Evolutionary conservation across 2,888 invertebrate species (phyloP).

Genomic region (Parnassius mnemosyne): DNA sequence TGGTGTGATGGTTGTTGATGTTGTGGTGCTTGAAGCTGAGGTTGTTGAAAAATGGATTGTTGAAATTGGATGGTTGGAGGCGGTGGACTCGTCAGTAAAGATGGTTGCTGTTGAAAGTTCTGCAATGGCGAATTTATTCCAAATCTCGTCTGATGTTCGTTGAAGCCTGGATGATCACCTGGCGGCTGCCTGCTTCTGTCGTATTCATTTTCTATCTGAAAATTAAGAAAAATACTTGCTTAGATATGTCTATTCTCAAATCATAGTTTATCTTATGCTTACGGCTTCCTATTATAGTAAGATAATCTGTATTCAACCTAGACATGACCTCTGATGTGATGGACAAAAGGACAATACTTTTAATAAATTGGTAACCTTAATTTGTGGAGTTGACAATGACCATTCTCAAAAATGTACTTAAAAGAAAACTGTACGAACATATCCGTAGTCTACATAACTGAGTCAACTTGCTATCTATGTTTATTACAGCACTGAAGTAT

Average conservation of each 20-base stretch:
- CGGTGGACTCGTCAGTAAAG: conserved; percentile 51
- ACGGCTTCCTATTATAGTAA: too few relatives aligned
- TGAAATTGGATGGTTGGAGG: conserved; percentile 60
- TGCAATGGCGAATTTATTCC: conserved; percentile 68
- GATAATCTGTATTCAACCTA: too few relatives aligned
- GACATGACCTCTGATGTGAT: too few relatives aligned
- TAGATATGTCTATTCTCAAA: conserved; percentile 4
- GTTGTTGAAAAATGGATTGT: conserved; percentile 53
- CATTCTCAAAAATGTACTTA: too few relatives aligned
- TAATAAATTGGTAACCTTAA: too few relatives aligned
- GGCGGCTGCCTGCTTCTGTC: conserved; percentile 70
- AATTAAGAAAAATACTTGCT: conserved; percentile 38
- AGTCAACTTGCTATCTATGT: too few relatives aligned
- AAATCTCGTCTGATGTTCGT: conserved; percentile 72
- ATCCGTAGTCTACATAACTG: too few relatives aligned
- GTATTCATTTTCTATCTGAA: conserved; percentile 76
- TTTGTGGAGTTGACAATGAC: too few relatives aligned
- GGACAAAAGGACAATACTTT: too few relatives aligned
- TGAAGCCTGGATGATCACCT: conserved; percentile 65
- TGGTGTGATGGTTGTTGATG: conserved; percentile 48
- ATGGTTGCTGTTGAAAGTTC: conserved; percentile 58
- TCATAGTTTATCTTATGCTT: background rate
- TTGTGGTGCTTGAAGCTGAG: conserved; percentile 40
- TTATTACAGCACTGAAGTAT: too few relatives aligned
- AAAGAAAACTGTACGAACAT: too few relatives aligned